A percentile compares a stretch with the other conserved stretches of the same genome.
These are phyloP conservation scores for Cerceris rybyensis DNA, from an alignment of 2,888 invertebrate species.

Conservation along the genomic window DNA sequence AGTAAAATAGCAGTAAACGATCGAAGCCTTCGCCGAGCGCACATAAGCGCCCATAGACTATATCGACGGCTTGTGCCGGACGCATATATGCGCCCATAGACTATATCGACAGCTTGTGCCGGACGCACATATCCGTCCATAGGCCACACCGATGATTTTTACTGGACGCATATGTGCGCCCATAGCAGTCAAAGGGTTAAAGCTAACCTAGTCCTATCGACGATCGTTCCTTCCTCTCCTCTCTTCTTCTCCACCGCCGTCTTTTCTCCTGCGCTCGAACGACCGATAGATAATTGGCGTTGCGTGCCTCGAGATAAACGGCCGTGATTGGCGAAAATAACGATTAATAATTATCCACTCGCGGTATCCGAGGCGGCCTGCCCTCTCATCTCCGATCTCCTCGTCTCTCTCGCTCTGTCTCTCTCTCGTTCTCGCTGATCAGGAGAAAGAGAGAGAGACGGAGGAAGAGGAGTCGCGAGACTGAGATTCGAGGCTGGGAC, in stretches of 20 bases:
- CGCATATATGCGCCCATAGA: too few species aligned
- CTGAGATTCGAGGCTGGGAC: conserved; percentile 44
- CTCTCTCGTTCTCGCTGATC: conserved; percentile 37
- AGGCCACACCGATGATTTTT: too few species aligned
- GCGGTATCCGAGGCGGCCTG: conserved; percentile 75
- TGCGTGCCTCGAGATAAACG: conserved; percentile 80
- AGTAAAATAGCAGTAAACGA: too few species aligned
- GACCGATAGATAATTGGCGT: conserved; percentile 79
- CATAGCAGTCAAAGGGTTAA: conserved; percentile 47
- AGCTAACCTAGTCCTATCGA: conserved; percentile 55
- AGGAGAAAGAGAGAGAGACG: conserved; percentile 17
- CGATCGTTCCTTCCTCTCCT: conserved; percentile 43
- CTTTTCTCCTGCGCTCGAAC: conserved; percentile 57
- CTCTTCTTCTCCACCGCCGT: conserved; percentile 21
- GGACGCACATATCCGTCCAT: too few species aligned
- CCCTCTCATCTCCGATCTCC: conserved; percentile 73
- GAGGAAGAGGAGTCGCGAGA: conserved; percentile 41
- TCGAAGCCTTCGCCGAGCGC: too few species aligned
- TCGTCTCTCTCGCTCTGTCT: not conserved
- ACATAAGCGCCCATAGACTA: too few species aligned
- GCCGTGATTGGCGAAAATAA: conserved; percentile 81
- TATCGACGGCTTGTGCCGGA: too few species aligned
- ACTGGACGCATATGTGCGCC: too few species aligned
- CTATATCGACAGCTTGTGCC: too few species aligned
- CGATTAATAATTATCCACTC: conserved; percentile 80